Conservation (phyloP, 2,113 vertebrate genomes). For the Chloropsis cyanopogon region DNA sequence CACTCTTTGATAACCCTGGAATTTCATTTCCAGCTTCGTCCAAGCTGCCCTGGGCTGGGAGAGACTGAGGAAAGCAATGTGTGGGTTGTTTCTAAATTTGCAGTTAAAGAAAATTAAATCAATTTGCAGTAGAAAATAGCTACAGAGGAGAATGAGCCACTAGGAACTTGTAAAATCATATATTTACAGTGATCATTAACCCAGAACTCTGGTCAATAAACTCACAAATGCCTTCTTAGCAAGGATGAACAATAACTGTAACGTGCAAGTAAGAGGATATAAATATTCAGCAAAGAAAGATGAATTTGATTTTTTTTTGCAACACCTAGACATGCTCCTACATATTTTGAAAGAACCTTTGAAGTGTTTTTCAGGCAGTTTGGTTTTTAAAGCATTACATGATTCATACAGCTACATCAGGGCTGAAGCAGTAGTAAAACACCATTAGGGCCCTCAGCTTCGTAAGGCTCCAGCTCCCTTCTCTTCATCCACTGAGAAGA, state of each 20-base stretch:
- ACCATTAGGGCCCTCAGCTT: background rate
- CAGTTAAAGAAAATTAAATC: slow-evolving; percentile 7
- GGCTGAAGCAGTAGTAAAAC: background rate
- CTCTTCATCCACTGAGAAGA: background rate
- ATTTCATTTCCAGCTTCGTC: background rate
- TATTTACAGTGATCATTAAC: background rate
- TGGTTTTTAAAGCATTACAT: background rate
- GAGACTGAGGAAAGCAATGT: background rate
- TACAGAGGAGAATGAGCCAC: background rate
- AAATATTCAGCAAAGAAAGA: slow-evolving; percentile 36
- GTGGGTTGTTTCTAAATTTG: background rate
- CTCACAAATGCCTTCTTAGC: background rate
- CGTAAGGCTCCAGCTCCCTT: background rate
- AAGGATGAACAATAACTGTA: background rate
- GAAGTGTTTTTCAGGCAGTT: background rate
- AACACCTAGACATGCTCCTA: background rate
- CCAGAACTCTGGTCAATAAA: background rate
- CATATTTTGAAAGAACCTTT: background rate
- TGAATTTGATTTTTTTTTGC: background rate
- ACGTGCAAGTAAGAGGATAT: background rate
- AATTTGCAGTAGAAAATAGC: background rate
- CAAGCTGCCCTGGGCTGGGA: background rate
- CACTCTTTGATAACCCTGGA: background rate
- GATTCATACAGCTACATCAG: background rate
- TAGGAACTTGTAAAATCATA: background rate